phyloP scores from a whole-genome alignment of 2,113 vertebrate genomes.

The Epinephelus lanceolatus region DNA sequence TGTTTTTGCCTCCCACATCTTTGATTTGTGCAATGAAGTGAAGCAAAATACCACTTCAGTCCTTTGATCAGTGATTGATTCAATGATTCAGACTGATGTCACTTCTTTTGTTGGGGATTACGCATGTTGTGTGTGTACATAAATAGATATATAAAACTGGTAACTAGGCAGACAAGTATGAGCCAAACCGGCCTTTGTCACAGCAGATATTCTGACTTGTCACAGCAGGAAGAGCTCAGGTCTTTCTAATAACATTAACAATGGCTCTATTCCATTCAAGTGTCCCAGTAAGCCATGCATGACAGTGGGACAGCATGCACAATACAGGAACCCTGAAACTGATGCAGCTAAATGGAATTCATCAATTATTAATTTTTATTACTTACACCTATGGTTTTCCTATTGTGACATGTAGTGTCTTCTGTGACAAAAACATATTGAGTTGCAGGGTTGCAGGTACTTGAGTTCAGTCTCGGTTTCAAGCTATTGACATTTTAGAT shows the following conservation, averaged over 20 bases:
- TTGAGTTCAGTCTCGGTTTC: too few species aligned
- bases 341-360: background rate
- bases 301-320: background rate
- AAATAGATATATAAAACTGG: background rate
- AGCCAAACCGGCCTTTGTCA: background rate
- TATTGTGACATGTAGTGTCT: background rate
- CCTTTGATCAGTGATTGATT: background rate
- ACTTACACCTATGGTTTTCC: background rate
- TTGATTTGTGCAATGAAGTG: background rate
- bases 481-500: too few species aligned
- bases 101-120: background rate
- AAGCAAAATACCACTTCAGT: background rate
- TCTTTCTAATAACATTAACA: background rate
- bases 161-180: background rate
- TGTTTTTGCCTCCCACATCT: background rate
- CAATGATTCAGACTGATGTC: background rate
- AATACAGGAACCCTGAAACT: background rate
- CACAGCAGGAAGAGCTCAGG: background rate
- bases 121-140: too few species aligned
- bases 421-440: background rate
- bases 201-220: background rate
- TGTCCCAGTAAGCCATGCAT: background rate
- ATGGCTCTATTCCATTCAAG: background rate
- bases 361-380: background rate
- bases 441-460: too few species aligned